phyloP scores from a whole-genome alignment of 2,113 vertebrate species.

The Polypterus bichir region DNA sequence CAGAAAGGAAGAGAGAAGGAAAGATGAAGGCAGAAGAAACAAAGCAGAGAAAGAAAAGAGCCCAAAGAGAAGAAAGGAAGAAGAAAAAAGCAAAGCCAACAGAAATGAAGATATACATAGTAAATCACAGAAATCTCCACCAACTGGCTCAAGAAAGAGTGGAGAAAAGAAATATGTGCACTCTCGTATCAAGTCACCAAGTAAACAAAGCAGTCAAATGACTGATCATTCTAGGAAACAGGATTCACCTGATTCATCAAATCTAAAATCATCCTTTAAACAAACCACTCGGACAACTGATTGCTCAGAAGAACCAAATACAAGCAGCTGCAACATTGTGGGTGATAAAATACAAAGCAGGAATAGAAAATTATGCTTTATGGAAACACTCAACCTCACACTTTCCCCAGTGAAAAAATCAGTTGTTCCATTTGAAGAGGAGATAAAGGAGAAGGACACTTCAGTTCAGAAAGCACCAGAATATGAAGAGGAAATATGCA shows the following conservation, averaged over 20 bases:
- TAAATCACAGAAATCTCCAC: conserved; percentile 28
- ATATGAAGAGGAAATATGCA: conserved; percentile 16
- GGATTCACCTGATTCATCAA: conserved; percentile 22
- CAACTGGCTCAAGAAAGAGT: conserved; percentile 24
- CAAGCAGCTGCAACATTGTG: too few species aligned
- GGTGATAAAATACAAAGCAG: not conserved
- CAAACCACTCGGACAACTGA: too few species aligned
- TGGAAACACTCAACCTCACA: conserved; percentile 92
- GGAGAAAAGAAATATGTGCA: conserved; percentile 32
- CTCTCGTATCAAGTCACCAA: conserved; percentile 17
- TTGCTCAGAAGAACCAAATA: too few species aligned
- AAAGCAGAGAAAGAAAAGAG: conserved; percentile 12
- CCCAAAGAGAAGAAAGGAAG: conserved; percentile 13
- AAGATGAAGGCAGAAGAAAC: conserved; percentile 32
- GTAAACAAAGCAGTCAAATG: conserved; percentile 33
- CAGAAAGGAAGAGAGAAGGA: conserved; percentile 24
- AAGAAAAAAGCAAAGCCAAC: conserved; percentile 32
- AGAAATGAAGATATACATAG: conserved; percentile 35
- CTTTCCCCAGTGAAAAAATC: conserved; percentile 82
- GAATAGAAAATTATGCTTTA: conserved; percentile 74
- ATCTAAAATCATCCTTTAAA: conserved; percentile 8
- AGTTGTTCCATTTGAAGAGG: not conserved
- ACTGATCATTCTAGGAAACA: conserved; percentile 22
- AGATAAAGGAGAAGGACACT: conserved; percentile 1
- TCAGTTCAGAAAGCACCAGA: conserved; percentile 17